Base-by-base conservation (phyloP, 53 echinoderm and acorn worm species). In the Paracentrotus lividus region DNA sequence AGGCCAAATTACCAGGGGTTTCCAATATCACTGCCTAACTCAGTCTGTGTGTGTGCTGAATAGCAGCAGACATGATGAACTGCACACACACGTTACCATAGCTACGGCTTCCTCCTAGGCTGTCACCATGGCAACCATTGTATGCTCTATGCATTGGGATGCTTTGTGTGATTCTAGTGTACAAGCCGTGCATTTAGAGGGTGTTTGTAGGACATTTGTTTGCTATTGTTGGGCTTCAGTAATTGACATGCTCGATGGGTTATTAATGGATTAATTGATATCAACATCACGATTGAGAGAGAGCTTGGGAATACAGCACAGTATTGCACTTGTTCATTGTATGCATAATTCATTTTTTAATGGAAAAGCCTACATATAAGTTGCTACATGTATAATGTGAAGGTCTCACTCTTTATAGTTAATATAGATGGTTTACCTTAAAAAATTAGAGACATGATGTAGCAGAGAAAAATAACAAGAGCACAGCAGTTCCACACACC, bases 81-180 rank as follows among this genome's bases (percentile, higher is more conserved):
- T 4, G 81, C 26, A 49, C 81, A 77, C 92, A 78, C 36, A 53
- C 3, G 81, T 92, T 78, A 13, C 92, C 81, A 92, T 77, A 44
- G 81, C 26, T n/a, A 92, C 54, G 92, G 92, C 92, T 92, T 92
- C 92, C 81, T 42, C 38, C 55, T 40, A 92, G 77, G 92, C 92
- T 68, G 60, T 92, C 78, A 1, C 92, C 42, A 92, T 81, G 81
- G 92, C 81, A 92, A 92, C 92, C 92, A 53, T 44, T 60, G 81
- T 45, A 27, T 81, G 81, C 47, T 15, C 45, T 47, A 47, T 81
- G 44, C 44, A 47, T 45, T 13, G 49, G 81, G 81, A 49, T 47
- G 26, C 38, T 14, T 15, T 40, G 31, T 77, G 44, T 47, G 47
- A 47, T 81, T 81, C 81, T 49, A 81, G 47, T 47, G 76, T 9